A percentile compares a stretch with the other conserved stretches of the same genome.
Evolutionary conservation across 2,113 vertebrate genomes (phyloP).

Genomic region (Australoheros scitulus): DNA sequence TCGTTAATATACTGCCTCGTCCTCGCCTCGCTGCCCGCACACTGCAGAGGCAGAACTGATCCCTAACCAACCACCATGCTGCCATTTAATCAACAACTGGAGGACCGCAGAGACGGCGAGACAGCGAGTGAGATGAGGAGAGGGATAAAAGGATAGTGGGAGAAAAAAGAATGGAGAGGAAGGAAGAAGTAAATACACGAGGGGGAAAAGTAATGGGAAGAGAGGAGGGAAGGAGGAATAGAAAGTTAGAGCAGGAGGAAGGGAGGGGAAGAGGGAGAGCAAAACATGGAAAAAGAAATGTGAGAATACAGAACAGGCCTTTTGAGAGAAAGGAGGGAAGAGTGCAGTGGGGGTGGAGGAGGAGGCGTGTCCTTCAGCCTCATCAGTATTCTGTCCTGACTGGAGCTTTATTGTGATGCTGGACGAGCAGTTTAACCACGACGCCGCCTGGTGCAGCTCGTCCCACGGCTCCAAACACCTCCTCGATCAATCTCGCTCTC

Average conservation of each 20-base stretch:
- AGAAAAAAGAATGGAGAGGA: constrained; percentile 3
- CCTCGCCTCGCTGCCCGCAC: constrained; percentile 28
- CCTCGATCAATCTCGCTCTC: constrained; percentile 5
- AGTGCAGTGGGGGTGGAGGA: background rate
- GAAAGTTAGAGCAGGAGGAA: background rate
- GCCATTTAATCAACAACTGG: constrained; percentile 51
- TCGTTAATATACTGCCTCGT: constrained; percentile 58
- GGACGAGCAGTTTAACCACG: constrained; percentile 47
- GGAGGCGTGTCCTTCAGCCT: constrained; percentile 28
- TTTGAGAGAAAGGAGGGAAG: background rate
- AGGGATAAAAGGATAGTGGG: background rate
- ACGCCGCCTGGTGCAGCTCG: constrained; percentile 33
- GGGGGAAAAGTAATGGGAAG: background rate
- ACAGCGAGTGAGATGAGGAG: background rate
- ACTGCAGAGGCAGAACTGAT: constrained; percentile 37
- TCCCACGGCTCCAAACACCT: constrained; percentile 21
- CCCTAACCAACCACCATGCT: constrained; percentile 15
- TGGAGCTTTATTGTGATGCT: constrained; percentile 62
- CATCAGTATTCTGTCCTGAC: constrained; percentile 58
- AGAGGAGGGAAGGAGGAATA: background rate
- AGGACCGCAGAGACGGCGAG: constrained; percentile 6
- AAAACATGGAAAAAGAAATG: background rate
- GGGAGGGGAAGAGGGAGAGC: background rate
- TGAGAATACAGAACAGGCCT: background rate
- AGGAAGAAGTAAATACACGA: background rate